These are phyloP conservation scores for Phortica magna DNA, from an alignment of 2,888 invertebrate genomes.

Conservation along the genomic window DNA sequence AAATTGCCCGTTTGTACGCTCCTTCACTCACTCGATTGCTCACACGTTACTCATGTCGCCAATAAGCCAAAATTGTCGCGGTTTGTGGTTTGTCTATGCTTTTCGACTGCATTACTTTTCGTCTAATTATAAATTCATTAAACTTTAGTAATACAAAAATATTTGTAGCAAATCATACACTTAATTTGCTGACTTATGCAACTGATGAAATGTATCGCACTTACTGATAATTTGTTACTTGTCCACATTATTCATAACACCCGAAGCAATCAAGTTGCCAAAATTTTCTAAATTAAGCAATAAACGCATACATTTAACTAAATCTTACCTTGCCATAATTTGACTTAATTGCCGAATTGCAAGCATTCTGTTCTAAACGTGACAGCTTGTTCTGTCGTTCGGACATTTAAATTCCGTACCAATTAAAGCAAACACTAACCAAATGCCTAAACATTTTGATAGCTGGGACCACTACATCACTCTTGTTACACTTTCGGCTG, in stretches of 20 bases:
- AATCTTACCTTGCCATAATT: background rate
- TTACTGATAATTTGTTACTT: too few relatives aligned
- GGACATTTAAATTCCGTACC: slow-evolving; percentile 13
- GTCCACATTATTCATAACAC: too few relatives aligned
- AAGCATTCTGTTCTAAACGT: slow-evolving; percentile 21
- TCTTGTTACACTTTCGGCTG: slow-evolving; percentile 10
- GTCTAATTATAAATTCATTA: too few relatives aligned
- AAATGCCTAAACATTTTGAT: slow-evolving; percentile 30
- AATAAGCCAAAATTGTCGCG: too few relatives aligned
- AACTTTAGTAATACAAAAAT: too few relatives aligned
- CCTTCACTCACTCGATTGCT: too few relatives aligned
- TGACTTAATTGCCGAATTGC: slow-evolving; percentile 24
- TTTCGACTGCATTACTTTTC: too few relatives aligned
- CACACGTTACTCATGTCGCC: too few relatives aligned
- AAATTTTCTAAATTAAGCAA: slow-evolving; percentile 26
- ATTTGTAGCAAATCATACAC: too few relatives aligned
- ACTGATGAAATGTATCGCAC: too few relatives aligned
- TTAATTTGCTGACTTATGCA: too few relatives aligned
- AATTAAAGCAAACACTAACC: slow-evolving; percentile 28
- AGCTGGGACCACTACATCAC: slow-evolving; percentile 25
- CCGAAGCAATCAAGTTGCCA: background rate
- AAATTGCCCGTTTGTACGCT: background rate
- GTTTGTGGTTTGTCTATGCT: too few relatives aligned
- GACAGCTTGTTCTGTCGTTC: background rate
- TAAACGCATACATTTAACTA: slow-evolving; percentile 14